phyloP scores from a whole-genome alignment of 1,140 invertebrate genomes.

The Drosophila pseudoananassae region DNA sequence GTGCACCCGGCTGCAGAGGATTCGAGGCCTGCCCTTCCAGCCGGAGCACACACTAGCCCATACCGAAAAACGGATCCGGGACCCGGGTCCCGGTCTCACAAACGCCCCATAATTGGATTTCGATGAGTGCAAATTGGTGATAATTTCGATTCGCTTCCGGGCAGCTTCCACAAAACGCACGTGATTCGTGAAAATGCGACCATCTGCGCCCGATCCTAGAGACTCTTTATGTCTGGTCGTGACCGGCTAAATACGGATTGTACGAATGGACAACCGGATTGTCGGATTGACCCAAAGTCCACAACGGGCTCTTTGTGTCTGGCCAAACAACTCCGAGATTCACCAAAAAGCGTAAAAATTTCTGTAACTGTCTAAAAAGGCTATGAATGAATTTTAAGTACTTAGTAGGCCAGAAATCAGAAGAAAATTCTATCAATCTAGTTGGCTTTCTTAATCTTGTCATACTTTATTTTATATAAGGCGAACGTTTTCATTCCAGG shows the following conservation, averaged over 20 bases:
- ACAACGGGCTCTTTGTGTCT: slow-evolving; percentile 38
- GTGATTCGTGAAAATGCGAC: slow-evolving; percentile 72
- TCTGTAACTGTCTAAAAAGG: too few species aligned
- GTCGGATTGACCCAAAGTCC: slow-evolving; percentile 20
- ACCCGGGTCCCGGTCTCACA: slow-evolving; percentile 22
- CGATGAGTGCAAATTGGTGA: slow-evolving; percentile 84
- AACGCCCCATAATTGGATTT: slow-evolving; percentile 80
- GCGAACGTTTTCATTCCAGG: too few species aligned
- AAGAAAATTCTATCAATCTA: too few species aligned
- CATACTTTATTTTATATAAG: too few species aligned
- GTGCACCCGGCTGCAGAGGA: slow-evolving; percentile 30
- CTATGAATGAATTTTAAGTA: too few species aligned
- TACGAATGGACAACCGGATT: slow-evolving; percentile 46
- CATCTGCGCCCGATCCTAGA: slow-evolving; percentile 49
- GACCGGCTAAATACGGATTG: slow-evolving; percentile 62
- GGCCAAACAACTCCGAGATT: slow-evolving; percentile 23
- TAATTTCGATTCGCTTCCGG: slow-evolving; percentile 80
- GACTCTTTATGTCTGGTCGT: slow-evolving; percentile 60
- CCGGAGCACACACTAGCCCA: slow-evolving; percentile 27
- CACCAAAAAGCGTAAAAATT: too few species aligned
- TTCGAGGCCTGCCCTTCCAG: slow-evolving; percentile 22
- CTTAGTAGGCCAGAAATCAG: too few species aligned
- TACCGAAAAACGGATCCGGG: slow-evolving; percentile 14
- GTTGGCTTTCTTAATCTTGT: too few species aligned
- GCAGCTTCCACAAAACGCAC: slow-evolving; percentile 50